Conservation (phyloP, 1,140 invertebrate genomes). For the Brachionus rubens region DNA sequence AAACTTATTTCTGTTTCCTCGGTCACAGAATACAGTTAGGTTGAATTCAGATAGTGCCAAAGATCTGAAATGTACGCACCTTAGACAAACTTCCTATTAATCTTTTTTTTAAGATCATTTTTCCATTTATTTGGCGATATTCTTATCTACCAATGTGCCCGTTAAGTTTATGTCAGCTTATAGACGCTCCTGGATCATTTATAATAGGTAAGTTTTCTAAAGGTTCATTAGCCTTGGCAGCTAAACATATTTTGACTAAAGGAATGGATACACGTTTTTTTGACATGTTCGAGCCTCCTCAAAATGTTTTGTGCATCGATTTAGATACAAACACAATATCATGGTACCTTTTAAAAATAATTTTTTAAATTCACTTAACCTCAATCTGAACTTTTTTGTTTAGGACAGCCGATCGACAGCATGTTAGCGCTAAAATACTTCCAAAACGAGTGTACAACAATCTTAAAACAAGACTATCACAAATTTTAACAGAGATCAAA, state of each 20-base stretch:
- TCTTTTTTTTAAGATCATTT: slow-evolving; percentile 73
- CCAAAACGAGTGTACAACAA: neutral
- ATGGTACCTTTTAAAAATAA: slow-evolving; percentile 47
- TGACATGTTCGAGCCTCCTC: slow-evolving; percentile 90
- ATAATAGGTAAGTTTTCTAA: slow-evolving; percentile 73
- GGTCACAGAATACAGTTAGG: no score
- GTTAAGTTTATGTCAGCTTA: slow-evolving; percentile 74
- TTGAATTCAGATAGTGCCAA: no score
- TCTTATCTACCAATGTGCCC: slow-evolving; percentile 98
- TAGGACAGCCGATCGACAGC: no score
- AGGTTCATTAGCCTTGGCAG: no score
- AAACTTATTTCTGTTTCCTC: no score
- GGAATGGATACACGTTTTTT: slow-evolving; percentile 77
- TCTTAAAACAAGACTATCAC: neutral
- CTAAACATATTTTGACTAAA: slow-evolving; percentile 48
- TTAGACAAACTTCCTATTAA: no score
- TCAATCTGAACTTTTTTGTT: no score
- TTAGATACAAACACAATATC: slow-evolving; percentile 86
- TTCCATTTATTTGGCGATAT: slow-evolving; percentile 99
- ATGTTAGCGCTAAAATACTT: neutral
- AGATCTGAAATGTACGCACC: no score
- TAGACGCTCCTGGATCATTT: slow-evolving; percentile 93
- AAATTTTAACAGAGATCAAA: neutral
- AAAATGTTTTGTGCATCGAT: slow-evolving; percentile 94
- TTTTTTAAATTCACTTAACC: no score